Evolutionary conservation across 2,888 invertebrate species (phyloP), one percentile per base, ranked within the genome.

Genomic region (Ectemnius cavifrons): DNA sequence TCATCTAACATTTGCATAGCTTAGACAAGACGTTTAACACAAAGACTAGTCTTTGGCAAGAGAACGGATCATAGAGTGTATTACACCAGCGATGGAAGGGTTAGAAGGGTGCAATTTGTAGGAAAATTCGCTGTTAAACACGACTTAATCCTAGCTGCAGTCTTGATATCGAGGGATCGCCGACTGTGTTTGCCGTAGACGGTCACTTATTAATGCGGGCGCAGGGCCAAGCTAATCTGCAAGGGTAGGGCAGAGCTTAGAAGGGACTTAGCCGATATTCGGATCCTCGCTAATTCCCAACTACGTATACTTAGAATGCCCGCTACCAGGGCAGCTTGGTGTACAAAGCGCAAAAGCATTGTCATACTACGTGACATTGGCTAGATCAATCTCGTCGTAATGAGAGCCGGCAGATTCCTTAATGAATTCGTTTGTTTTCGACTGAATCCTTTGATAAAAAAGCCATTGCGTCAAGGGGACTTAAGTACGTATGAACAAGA

Each of bases 151-250:
- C 65, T 64, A 72, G 68, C 67, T 63, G 65, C 69, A 77, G 80
- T 80, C 80, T 71, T 73, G 78, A 82, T 82, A 80, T 82, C 80
- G 78, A 77, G 81, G 82, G 83, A 82, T 83, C 81, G 79, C 65
- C 63, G 65, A 45, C 64, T 56, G 47, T 83, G 80, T 75, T 84
- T 82, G 83, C 73, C 75, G 79, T 69, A 78, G 76, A 85, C 86
- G 87, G 86, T 87, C 86, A 88, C 87, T 87, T 88, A 90, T 90
- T 90, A 90, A 90, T 90, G 90, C 90, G 86, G 82, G 85, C 85
- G 86, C 89, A 89, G 89, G 89, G 81, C 84, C 84, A 82, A 80
- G 81, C 80, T 88, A 86, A 88, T 86, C 78, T 84, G 82, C 72
- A 67, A 77, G 80, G 77, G 71, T 37, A 80, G 77, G 75, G 73